These are phyloP conservation scores for Notoglanidium macrostoma DNA, from an alignment of 2,797 vertebrate species.

Conservation along the genomic window DNA sequence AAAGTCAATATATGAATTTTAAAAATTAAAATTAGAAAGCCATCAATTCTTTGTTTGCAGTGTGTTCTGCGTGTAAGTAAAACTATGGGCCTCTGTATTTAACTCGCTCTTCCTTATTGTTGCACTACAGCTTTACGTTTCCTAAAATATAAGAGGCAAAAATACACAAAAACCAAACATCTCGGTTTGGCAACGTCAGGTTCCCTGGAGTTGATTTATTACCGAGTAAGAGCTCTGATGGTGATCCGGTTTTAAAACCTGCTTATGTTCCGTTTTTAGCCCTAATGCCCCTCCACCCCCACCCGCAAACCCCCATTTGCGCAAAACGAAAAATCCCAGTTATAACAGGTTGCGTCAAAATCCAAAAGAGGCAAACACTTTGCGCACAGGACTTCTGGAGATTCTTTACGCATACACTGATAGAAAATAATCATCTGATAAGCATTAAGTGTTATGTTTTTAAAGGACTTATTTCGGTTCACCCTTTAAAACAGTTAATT, in stretches of 20 bases:
- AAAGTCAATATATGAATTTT: neutral
- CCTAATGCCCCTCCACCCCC: neutral
- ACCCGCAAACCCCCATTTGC: neutral
- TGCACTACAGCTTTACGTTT: constrained; percentile 3
- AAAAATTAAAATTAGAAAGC: constrained; percentile 8
- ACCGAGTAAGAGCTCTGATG: constrained; percentile 39
- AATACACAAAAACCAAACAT: constrained; percentile 45
- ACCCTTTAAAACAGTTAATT: neutral
- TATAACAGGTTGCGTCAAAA: neutral
- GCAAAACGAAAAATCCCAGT: neutral
- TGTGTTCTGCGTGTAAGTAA: constrained; percentile 2
- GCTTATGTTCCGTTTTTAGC: constrained; percentile 40
- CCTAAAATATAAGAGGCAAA: constrained; percentile 43
- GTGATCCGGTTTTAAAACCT: constrained; percentile 39
- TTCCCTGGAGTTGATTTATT: constrained; percentile 45
- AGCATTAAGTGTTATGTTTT: neutral
- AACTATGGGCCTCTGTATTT: constrained; percentile 13
- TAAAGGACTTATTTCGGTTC: neutral
- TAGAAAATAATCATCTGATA: neutral
- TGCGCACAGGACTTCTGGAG: neutral
- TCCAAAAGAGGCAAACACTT: neutral
- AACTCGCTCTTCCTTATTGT: constrained; percentile 30
- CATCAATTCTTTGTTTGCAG: neutral
- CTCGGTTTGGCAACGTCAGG: constrained; percentile 43
- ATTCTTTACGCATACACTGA: neutral